These are phyloP conservation scores for Tenthredo notha DNA, from an alignment of 2,888 invertebrate species.

Conservation along the genomic window DNA sequence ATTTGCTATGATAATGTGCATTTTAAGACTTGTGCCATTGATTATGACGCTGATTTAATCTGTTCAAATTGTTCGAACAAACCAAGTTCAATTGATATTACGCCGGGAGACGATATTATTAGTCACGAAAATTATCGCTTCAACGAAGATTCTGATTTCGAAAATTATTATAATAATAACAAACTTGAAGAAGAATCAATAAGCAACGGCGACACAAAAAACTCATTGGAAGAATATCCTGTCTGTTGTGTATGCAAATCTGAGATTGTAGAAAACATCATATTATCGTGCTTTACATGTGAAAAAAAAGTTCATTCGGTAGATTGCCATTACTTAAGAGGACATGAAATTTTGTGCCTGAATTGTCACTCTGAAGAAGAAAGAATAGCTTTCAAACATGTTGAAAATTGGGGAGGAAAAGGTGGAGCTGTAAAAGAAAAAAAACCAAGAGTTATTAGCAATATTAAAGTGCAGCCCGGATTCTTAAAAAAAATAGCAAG, in stretches of 20 bases:
- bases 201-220: neutral
- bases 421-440: neutral
- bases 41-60: neutral
- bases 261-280: conserved; percentile 20
- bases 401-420: conserved; percentile 22
- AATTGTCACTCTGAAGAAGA: conserved; percentile 13
- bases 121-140: neutral
- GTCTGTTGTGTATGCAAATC: conserved; percentile 14
- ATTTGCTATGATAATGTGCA: conserved; percentile 5
- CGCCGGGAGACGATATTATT: too few species aligned
- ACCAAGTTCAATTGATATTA: neutral
- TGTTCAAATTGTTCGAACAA: conserved; percentile 23
- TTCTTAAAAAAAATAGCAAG: neutral
- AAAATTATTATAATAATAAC: neutral
- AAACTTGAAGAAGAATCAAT: conserved; percentile 1
- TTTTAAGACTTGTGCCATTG: neutral
- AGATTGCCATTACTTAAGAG: conserved; percentile 14
- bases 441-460: conserved; percentile 24
- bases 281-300: conserved; percentile 9
- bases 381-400: neutral
- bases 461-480: neutral
- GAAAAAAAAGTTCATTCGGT: neutral
- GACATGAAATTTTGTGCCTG: conserved; percentile 28
- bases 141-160: neutral
- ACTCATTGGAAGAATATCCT: neutral